Conservation (phyloP, 2,113 vertebrate species). For the Clarias batrachus region DNA sequence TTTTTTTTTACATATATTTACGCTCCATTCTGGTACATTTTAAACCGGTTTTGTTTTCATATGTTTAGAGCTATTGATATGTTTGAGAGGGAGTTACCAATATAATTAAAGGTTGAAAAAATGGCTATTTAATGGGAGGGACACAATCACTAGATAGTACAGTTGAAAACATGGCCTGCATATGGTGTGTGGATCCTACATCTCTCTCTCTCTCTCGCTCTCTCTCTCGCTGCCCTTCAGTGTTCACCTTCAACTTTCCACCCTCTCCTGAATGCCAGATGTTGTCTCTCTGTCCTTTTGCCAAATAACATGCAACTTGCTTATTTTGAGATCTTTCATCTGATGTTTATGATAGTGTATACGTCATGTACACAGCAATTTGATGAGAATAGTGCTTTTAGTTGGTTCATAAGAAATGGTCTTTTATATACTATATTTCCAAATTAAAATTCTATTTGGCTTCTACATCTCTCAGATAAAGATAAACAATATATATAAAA, state of each 20-base stretch:
- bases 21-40: neutral
- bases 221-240: neutral
- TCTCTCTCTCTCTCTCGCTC: neutral
- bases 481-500: neutral
- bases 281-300: constrained; percentile 24
- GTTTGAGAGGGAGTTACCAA: neutral
- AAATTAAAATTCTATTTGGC: constrained; percentile 8
- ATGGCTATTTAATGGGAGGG: neutral
- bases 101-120: neutral
- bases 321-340: neutral
- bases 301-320: constrained; percentile 18
- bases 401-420: neutral
- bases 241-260: constrained; percentile 48
- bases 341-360: neutral
- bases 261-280: constrained; percentile 18
- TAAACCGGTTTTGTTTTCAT: neutral
- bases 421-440: neutral
- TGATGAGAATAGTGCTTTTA: too few relatives aligned
- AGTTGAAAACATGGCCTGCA: neutral
- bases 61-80: neutral
- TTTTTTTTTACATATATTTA: neutral
- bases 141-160: neutral
- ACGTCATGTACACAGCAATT: too few relatives aligned
- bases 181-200: neutral
- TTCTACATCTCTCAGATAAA: too few relatives aligned